A percentile compares a stretch with the other conserved stretches of the same genome.
Evolutionary conservation across 1,140 invertebrate species (phyloP).

Genomic region (Chlorops oryzae): DNA sequence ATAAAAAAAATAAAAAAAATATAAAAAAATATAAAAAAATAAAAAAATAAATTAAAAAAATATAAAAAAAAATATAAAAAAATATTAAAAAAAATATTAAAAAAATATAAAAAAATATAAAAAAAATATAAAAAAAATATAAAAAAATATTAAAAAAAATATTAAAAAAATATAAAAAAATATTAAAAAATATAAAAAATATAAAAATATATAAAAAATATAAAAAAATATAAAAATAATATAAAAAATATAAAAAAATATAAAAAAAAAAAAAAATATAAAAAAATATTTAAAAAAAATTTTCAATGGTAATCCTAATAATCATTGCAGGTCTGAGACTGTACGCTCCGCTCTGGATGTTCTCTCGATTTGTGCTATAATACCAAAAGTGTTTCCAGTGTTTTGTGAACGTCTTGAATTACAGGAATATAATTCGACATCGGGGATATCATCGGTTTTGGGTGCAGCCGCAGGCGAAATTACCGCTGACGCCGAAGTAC

Average conservation of each 20-base stretch:
- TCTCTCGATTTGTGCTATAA: conserved; percentile 80
- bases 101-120: too few species aligned
- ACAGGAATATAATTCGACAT: conserved; percentile 62
- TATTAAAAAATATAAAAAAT: too few species aligned
- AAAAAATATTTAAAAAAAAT: not conserved
- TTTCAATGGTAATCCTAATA: too few species aligned
- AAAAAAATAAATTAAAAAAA: too few species aligned
- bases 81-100: too few species aligned
- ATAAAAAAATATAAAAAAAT: too few species aligned
- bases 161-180: too few species aligned
- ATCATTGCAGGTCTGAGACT: conserved; percentile 61
- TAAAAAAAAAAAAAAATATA: too few species aligned
- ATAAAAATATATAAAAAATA: not conserved
- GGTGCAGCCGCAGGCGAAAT: conserved; percentile 87
- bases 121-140: too few species aligned
- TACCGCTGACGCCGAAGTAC: conserved; percentile 81
- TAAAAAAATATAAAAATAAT: not conserved
- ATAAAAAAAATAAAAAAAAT: too few species aligned
- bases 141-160: too few species aligned
- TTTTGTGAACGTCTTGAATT: conserved; percentile 74
- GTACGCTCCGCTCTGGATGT: conserved; percentile 85
- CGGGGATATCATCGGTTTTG: conserved; percentile 66
- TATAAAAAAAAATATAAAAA: too few species aligned
- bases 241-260: not conserved
- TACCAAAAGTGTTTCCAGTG: conserved; percentile 77